phyloP scores from a whole-genome alignment of 1,140 invertebrate genomes.

The Acarapis woodi region DNA sequence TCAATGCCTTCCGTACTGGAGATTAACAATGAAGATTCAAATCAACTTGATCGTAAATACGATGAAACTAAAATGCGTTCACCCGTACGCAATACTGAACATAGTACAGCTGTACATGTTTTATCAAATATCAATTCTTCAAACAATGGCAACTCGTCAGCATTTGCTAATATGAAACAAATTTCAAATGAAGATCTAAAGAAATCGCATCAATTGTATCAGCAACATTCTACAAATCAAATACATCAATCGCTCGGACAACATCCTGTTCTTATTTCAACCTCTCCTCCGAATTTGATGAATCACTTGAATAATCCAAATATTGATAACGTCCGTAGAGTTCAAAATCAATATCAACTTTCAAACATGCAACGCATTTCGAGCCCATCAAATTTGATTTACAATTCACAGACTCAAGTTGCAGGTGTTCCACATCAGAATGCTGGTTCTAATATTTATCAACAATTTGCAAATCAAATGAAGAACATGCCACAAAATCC shows the following conservation, averaged over 20 bases:
- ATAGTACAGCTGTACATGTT: neutral
- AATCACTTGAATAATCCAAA: conserved; percentile 6
- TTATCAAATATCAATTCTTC: neutral
- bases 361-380: conserved; percentile 44
- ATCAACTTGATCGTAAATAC: neutral
- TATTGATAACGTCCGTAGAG: conserved; percentile 7
- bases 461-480: conserved; percentile 11
- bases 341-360: conserved; percentile 24
- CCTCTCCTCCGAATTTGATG: conserved; percentile 6
- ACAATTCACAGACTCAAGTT: conserved; percentile 29
- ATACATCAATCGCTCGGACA: conserved; percentile 4
- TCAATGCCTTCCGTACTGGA: conserved; percentile 34
- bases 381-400: conserved; percentile 42
- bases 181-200: neutral
- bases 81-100: neutral
- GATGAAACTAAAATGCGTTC: neutral
- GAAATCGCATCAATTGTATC: conserved; percentile 3
- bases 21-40: neutral
- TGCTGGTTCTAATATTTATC: too few species aligned
- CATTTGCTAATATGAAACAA: neutral
- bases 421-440: neutral
- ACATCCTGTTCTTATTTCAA: neutral
- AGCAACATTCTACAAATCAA: neutral
- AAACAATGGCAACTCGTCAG: neutral
- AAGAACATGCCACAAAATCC: neutral